Base-by-base conservation (phyloP, 2,888 invertebrate genomes). In the Nemapogon koenigi region DNA sequence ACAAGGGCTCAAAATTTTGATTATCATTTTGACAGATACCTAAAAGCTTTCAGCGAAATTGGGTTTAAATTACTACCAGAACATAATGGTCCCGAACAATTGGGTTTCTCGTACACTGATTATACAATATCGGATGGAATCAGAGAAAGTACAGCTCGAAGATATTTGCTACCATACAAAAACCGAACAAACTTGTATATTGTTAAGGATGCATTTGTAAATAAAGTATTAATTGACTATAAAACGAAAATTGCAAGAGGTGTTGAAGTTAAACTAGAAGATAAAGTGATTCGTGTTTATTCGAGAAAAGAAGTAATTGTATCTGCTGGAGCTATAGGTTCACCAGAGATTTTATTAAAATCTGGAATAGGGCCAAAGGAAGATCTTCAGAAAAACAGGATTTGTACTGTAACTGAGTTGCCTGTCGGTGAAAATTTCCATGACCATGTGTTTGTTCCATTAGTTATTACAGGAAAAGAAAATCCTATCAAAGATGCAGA, bases 391-490 rank as follows among this genome's bases (percentile, higher is more conserved):
- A 43, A 50, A 1, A 49, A 59, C 2, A 55, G 52, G 1, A 64
- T 75, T 8, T 17, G 50, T 0, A 47, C 62, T 0, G 39, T 65
- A 3, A 46, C 57, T 4, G 57, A 75, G 43, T 50, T 61, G 2
- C 56, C 65, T 0, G 72, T 76, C 0, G 78, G 76, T 1, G 43
- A 52, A 26, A 71, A 76, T 46, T 53, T 75, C 1, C 67, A 72
- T 35, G 75, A 78, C 41, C 78, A 79, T 46, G 51, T 28, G 10
- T 38, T 35, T 16, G 38, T 41, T 3, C 41, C 41, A 8, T n/a
- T 38, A n/a, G 25, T 18, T 18, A 14, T 41, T 2, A 26, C 35
- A 14, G 35, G 35, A 15, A 35, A 26, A 19, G 19, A 18, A 15
- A 15, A 16, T 11, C 11, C 35, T 3, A 16, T 26, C n/a, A 15